These are phyloP conservation scores for Perizoma affinitatum DNA, from an alignment of 2,888 invertebrate species.

Conservation along the genomic window DNA sequence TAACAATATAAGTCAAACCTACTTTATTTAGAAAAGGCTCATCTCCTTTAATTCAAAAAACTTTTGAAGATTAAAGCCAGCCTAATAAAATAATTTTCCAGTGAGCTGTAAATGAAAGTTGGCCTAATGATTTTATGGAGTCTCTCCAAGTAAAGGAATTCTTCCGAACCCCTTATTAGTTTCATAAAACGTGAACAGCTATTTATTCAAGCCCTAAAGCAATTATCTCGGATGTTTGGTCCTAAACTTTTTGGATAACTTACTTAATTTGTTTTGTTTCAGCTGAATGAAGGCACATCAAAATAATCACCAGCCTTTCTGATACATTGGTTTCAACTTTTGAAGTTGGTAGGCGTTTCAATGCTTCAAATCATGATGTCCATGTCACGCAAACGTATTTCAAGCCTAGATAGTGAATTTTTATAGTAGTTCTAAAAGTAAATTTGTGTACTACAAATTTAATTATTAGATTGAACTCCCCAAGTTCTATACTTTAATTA, in stretches of 20 bases:
- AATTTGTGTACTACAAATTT: no score
- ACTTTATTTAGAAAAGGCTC: no score
- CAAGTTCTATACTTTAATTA: no score
- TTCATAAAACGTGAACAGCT: constrained; percentile 10
- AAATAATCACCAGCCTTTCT: constrained; percentile 37
- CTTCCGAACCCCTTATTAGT: constrained; percentile 5
- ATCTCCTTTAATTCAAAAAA: no score
- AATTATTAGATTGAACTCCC: no score
- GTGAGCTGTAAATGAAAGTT: constrained; percentile 1
- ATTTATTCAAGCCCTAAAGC: constrained; percentile 19
- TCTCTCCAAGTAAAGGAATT: constrained; percentile 4
- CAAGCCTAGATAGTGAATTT: no score
- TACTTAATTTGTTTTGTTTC: constrained; percentile 38
- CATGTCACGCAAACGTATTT: no score
- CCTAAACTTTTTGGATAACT: constrained; percentile 34
- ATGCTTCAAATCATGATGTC: no score
- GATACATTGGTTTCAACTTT: constrained; percentile 35
- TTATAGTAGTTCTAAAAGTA: no score
- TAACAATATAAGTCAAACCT: no score
- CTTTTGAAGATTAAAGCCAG: no score
- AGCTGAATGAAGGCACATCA: constrained; percentile 35
- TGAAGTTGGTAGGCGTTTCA: constrained; percentile 29
- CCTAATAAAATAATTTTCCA: neutral
- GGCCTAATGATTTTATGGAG: neutral
- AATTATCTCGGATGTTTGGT: constrained; percentile 31